phyloP scores from a whole-genome alignment of 2,113 vertebrate species.

The Nyctibius bracteatus region DNA sequence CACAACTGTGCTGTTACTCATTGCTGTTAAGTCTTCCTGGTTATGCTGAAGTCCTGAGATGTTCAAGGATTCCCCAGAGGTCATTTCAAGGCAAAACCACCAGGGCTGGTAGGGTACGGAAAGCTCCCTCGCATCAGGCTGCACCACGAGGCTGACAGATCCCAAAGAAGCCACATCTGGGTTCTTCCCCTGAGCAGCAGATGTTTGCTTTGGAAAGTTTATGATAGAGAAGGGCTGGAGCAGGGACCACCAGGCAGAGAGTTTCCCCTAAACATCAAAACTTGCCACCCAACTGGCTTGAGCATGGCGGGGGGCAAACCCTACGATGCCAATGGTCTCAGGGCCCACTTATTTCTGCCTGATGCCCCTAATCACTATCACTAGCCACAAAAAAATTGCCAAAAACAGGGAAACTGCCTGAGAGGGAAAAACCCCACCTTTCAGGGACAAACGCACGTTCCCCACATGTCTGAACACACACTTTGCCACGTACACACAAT shows the following conservation, averaged over 20 bases:
- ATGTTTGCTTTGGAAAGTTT: not conserved
- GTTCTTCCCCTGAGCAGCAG: not conserved
- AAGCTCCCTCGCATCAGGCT: not conserved
- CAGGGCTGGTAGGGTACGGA: not conserved
- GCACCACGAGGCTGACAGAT: not conserved
- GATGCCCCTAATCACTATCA: not conserved
- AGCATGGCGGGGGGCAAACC: accelerated
- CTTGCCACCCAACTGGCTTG: not conserved
- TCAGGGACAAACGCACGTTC: accelerated
- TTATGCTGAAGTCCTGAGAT: not conserved
- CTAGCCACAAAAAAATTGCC: not conserved
- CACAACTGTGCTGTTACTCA: not conserved
- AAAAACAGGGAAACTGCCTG: not conserved
- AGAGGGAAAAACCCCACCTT: not conserved
- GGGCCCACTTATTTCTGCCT: not conserved
- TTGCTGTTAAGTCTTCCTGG: not conserved
- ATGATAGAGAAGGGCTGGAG: not conserved
- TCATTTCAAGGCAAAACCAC: not conserved
- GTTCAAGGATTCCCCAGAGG: not conserved
- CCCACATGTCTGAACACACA: not conserved
- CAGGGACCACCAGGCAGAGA: not conserved
- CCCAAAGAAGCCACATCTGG: not conserved
- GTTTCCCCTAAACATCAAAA: not conserved
- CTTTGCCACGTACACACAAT: not conserved
- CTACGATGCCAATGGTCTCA: accelerated